Evolutionary conservation across 2,797 vertebrate genomes (phyloP).

Genomic region (Phalanger gymnotis): DNA sequence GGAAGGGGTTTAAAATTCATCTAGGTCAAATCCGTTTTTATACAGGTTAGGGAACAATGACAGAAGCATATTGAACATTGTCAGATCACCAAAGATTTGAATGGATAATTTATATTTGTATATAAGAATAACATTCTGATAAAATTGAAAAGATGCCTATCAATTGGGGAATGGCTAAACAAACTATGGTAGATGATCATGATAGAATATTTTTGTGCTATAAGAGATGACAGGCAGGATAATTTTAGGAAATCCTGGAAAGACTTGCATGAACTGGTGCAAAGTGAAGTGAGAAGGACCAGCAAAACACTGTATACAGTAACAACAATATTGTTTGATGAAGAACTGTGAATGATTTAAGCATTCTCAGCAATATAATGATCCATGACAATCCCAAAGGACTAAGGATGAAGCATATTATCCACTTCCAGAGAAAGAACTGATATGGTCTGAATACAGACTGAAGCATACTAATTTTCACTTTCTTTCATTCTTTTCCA

Average conservation of each 20-base stretch:
- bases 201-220: neutral
- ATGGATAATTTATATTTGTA: neutral
- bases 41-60: neutral
- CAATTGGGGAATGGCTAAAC: neutral
- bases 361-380: neutral
- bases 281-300: neutral
- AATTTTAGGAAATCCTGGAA: neutral
- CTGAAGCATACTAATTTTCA: neutral
- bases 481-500: neutral
- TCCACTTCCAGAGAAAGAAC: neutral
- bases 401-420: neutral
- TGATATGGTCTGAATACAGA: neutral
- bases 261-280: neutral
- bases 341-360: neutral
- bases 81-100: neutral
- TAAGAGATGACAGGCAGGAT: neutral
- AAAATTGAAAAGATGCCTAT: neutral
- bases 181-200: neutral
- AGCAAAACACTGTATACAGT: neutral
- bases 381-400: neutral
- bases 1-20: neutral
- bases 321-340: neutral
- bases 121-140: neutral
- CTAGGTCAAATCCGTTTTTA: neutral
- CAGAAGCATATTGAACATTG: neutral